Evolutionary conservation across 2,888 invertebrate species (phyloP).

Genomic region (Sepioteuthis lessoniana): DNA sequence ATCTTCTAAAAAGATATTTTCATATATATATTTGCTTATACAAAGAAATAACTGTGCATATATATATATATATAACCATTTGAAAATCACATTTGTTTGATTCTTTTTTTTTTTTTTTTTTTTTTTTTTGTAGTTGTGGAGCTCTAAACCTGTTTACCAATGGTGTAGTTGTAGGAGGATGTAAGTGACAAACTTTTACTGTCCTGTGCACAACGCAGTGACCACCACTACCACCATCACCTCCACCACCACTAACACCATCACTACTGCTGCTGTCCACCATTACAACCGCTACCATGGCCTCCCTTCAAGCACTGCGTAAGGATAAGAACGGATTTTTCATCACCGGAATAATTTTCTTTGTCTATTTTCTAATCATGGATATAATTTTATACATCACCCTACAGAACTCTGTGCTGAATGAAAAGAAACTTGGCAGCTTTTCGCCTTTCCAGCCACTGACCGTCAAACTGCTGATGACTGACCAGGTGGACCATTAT

Average conservation of each 20-base stretch:
- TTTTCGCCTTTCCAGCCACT: slow-evolving; percentile 76
- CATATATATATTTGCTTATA: too few relatives aligned
- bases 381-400: slow-evolving; percentile 59
- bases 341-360: slow-evolving; percentile 44
- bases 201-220: background rate
- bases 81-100: background rate
- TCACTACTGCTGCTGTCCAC: background rate
- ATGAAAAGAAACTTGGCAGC: slow-evolving; percentile 51
- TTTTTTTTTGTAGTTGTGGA: background rate
- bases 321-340: slow-evolving; percentile 46
- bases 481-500: slow-evolving; percentile 89
- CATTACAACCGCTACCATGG: slow-evolving; percentile 5
- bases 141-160: background rate
- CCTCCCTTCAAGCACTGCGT: slow-evolving; percentile 45
- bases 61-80: too few relatives aligned
- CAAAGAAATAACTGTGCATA: too few relatives aligned
- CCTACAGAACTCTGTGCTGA: slow-evolving; percentile 57
- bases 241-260: background rate
- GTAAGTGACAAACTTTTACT: background rate
- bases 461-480: slow-evolving; percentile 87
- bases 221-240: background rate
- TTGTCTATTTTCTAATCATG: slow-evolving; percentile 62
- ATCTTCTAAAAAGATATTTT: too few relatives aligned
- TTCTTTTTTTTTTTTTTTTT: background rate
- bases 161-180: background rate